These are phyloP conservation scores for Tribolium madens DNA, from an alignment of 1,140 invertebrate genomes.

Conservation along the genomic window DNA sequence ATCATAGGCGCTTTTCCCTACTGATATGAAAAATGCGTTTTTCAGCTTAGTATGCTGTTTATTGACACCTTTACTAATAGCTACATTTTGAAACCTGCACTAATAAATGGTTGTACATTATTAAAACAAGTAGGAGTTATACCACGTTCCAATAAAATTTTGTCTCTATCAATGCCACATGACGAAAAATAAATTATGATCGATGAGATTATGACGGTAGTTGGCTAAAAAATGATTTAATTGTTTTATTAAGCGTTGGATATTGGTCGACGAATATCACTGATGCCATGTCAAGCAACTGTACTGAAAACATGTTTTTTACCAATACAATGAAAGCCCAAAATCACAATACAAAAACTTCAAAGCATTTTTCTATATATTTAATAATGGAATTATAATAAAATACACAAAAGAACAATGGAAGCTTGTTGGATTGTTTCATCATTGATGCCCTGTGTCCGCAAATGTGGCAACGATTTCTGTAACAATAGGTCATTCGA, in stretches of 20 bases:
- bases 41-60: background rate
- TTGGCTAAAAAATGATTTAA: background rate
- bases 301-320: constrained; percentile 17
- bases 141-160: background rate
- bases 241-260: constrained; percentile 1
- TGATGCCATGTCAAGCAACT: background rate
- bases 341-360: background rate
- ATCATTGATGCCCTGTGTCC: background rate
- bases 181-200: constrained; percentile 1
- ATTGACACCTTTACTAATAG: background rate
- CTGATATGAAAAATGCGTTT: background rate
- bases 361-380: background rate
- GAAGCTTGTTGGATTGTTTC: constrained; percentile 3
- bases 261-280: background rate
- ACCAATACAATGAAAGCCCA: constrained; percentile 10
- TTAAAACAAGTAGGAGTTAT: background rate
- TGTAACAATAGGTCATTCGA: constrained; percentile 2
- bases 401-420: constrained; percentile 20
- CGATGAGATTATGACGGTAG: background rate
- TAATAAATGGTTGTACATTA: background rate
- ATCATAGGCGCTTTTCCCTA: too few species aligned
- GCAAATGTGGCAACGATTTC: background rate
- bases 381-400: constrained; percentile 27
- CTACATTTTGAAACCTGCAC: background rate
- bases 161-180: background rate